These are phyloP conservation scores for Hemicentrotus pulcherrimus DNA, from an alignment of 35 echinoderm and acorn worm species.

Conservation along the genomic window DNA sequence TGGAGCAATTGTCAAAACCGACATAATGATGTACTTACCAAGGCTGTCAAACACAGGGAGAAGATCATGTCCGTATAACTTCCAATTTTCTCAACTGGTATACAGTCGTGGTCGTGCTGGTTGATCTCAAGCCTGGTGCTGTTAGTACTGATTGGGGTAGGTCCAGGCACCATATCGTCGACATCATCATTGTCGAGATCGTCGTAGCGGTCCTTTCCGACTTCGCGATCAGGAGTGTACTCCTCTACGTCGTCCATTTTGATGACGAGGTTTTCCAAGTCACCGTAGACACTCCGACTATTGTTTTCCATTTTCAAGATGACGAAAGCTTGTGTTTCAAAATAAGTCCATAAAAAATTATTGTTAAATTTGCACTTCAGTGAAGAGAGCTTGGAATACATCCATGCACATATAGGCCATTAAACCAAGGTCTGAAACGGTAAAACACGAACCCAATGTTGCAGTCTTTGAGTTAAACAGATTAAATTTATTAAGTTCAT, in stretches of 20 bases:
- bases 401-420: not conserved
- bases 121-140: not conserved
- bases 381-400: not conserved
- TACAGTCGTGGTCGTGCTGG: slow-evolving; percentile 22
- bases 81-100: slow-evolving; percentile 22
- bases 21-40: not conserved
- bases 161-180: not conserved
- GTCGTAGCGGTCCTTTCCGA: not conserved
- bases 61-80: slow-evolving; percentile 8
- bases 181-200: not conserved
- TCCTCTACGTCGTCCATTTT: not conserved
- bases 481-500: no score
- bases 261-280: not conserved
- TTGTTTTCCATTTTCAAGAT: not conserved
- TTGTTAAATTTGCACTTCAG: not conserved
- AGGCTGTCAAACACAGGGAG: not conserved
- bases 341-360: not conserved
- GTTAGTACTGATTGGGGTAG: slow-evolving; percentile 2
- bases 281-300: not conserved
- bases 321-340: no score
- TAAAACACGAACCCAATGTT: not conserved
- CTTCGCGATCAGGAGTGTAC: not conserved
- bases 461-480: no score
- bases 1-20: no score
- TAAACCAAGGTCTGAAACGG: not conserved